Evolutionary conservation across 2,888 invertebrate genomes (phyloP), one percentile per base, ranked within the genome.

Genomic region (Eristalis intricaria): DNA sequence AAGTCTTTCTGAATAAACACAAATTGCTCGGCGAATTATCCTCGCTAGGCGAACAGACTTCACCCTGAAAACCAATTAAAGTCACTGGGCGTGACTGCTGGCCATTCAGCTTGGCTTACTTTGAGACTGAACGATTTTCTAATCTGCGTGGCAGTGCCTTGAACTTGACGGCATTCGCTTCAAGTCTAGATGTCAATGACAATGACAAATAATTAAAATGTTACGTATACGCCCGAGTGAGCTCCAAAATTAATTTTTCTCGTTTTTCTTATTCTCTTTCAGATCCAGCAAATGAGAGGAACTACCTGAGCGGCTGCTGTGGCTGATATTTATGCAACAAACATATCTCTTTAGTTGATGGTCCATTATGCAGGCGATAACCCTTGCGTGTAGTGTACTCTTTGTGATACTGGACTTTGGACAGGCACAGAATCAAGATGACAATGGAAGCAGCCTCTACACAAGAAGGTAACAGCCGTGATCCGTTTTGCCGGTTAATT

Each of bases 311-410:
- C 23, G 64, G 56, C 66, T 35, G 10, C 50, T n/a, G 58, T 26
- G 7, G 61, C 29, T 40, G 26, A 50, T 43, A 23, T 60, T 76
- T 76, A 66, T 71, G 68, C 43, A 22, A 74, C 50, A 58, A 40
- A 38, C 19, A 22, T 26, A 56, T 38, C 40, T 22, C 58, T 40
- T 71, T 29, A 73, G 61, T 77, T 64, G 50, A 78, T 35, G 11
- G 22, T 38, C 11, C 56, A 64, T 60, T 11, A 87, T 87, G 87
- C 87, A 87, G 75, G 83, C 83, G 76, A 68, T 87, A 69, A 40
- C 87, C 71, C 75, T 87, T 76, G 75, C 64, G 38, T 87, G 87
- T 63, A 84, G 83, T 23, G 40, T 83, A 79, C 10, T 87, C n/a
- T 83, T 87, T 71, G 83, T 84, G 50, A 60, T 87, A 61, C 38